phyloP scores from a whole-genome alignment of 2,888 invertebrate species.

The Pycnomerus fuliginosus region DNA sequence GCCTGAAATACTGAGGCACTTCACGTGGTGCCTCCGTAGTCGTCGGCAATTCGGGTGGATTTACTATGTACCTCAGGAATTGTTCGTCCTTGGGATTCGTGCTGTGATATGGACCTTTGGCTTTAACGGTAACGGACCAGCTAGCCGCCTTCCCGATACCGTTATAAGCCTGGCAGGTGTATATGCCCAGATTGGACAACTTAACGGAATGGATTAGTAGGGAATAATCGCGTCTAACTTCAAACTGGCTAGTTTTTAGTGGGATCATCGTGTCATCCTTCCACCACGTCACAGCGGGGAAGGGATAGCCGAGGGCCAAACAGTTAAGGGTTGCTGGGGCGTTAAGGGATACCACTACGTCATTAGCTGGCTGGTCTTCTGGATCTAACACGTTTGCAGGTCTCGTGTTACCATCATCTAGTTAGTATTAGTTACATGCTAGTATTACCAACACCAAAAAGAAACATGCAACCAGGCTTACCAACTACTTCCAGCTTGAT shows the following conservation, averaged over 20 bases:
- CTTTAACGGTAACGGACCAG: conserved; percentile 72
- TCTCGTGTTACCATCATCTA: conserved; percentile 51
- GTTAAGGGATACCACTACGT: conserved; percentile 69
- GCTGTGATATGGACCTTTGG: conserved; percentile 68
- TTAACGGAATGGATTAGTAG: conserved; percentile 72
- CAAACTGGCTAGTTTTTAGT: conserved; percentile 64
- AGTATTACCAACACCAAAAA: conserved; percentile 8
- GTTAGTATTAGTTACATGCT: conserved; percentile 21
- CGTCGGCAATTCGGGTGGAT: conserved; percentile 53
- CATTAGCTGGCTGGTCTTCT: conserved; percentile 60
- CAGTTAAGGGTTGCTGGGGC: conserved; percentile 72
- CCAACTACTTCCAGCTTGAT: conserved; percentile 73
- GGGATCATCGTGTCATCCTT: conserved; percentile 75
- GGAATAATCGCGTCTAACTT: conserved; percentile 72
- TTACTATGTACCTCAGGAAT: conserved; percentile 61
- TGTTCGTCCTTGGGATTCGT: conserved; percentile 58
- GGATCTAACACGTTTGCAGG: conserved; percentile 66
- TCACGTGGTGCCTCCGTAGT: conserved; percentile 20
- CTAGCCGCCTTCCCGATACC: conserved; percentile 71
- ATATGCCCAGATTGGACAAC: conserved; percentile 74
- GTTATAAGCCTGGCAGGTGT: conserved; percentile 89
- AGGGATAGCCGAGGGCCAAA: conserved; percentile 79
- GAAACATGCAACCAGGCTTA: conserved; percentile 51
- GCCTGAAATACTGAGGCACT: too few relatives aligned
- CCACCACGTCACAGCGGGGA: conserved; percentile 83